Percentiles rank a stretch among this genome's conserved stretches.
Conservation (phyloP, 2,113 vertebrate genomes). For the Phaetusa simplex region DNA sequence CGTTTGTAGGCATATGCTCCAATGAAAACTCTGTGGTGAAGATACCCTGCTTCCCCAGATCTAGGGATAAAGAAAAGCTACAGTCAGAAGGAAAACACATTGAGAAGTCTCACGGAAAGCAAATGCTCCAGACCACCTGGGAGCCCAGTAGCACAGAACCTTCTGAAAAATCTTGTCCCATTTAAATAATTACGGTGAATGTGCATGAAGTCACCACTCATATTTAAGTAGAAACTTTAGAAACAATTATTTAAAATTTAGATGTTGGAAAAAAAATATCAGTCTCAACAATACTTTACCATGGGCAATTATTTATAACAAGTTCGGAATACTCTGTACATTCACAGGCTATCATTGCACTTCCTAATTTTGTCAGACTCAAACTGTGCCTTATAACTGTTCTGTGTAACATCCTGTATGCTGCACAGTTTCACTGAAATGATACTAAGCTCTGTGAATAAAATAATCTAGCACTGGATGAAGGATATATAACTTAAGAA, state of each 20-base stretch:
- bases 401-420: not conserved
- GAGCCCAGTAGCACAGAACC: not conserved
- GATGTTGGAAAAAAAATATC: not conserved
- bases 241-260: not conserved
- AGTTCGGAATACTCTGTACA: not conserved
- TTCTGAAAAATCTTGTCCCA: not conserved
- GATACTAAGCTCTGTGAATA: not conserved
- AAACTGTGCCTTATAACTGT: not conserved
- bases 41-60: not conserved
- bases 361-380: not conserved
- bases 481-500: constrained; percentile 37
- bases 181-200: not conserved
- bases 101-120: not conserved
- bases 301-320: not conserved
- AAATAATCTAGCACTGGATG: not conserved
- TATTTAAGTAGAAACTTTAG: not conserved
- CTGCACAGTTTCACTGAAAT: not conserved
- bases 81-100: not conserved
- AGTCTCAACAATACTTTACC: not conserved
- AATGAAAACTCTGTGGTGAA: not conserved
- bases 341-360: not conserved
- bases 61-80: not conserved
- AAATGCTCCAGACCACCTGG: not conserved
- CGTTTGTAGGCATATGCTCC: not conserved
- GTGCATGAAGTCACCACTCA: not conserved